Percentiles rank a stretch among this genome's conserved stretches.
Evolutionary conservation across 2,888 invertebrate species (phyloP).

Genomic region (Ormyrus thymus): DNA sequence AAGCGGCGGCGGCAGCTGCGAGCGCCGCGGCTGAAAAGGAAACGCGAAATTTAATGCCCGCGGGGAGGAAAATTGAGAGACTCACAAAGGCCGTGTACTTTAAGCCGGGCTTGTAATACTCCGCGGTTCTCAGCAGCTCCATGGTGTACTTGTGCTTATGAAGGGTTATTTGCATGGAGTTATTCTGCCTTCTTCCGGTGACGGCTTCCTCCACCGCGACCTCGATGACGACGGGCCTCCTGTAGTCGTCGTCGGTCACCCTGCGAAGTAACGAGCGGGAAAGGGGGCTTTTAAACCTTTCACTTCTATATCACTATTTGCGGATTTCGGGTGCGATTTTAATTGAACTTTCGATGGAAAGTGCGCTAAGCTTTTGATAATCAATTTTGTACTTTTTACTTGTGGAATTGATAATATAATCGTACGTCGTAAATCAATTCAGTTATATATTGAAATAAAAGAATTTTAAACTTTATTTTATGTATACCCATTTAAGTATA

Average conservation of each 20-base stretch:
- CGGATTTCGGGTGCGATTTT: too few species aligned
- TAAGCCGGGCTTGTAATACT: constrained; percentile 91
- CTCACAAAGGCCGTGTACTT: constrained; percentile 88
- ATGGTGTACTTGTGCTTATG: constrained; percentile 87
- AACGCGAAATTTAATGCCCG: constrained; percentile 10
- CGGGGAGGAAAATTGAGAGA: constrained; percentile 53
- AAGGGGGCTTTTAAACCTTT: background rate
- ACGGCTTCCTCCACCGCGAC: constrained; percentile 93
- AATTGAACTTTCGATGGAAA: too few species aligned
- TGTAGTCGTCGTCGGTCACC: constrained; percentile 88
- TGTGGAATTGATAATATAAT: too few species aligned
- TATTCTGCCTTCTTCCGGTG: constrained; percentile 89
- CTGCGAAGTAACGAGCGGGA: constrained; percentile 69
- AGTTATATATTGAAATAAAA: too few species aligned
- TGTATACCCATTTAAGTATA: too few species aligned
- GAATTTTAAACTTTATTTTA: too few species aligned
- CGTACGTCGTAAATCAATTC: too few species aligned
- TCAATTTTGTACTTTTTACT: too few species aligned
- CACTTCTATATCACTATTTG: too few species aligned
- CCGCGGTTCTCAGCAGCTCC: constrained; percentile 86
- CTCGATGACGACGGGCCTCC: constrained; percentile 88
- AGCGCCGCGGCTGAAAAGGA: background rate
- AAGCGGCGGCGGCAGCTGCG: too few species aligned
- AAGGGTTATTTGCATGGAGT: constrained; percentile 83
- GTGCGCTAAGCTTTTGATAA: too few species aligned